Evolutionary conservation across 2,888 invertebrate species (phyloP).

Genomic region (Volucella zonaria): DNA sequence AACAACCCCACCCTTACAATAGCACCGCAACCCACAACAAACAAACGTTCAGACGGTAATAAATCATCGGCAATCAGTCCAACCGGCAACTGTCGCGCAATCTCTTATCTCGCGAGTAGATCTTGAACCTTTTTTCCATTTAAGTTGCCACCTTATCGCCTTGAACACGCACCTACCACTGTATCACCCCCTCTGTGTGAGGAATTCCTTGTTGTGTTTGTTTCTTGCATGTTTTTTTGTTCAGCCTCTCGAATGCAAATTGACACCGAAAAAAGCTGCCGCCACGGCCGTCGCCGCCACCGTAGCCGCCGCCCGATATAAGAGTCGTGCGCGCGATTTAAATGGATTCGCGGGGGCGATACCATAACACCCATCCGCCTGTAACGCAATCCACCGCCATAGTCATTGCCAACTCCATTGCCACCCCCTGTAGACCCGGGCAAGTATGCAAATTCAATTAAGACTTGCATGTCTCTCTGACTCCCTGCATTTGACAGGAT

Average conservation of each 20-base stretch:
- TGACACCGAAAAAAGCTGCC: slow-evolving; percentile 64
- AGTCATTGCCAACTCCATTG: background rate
- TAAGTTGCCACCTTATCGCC: slow-evolving; percentile 68
- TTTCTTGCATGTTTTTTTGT: slow-evolving; percentile 10
- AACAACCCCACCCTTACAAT: slow-evolving; percentile 38
- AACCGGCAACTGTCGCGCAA: slow-evolving; percentile 69
- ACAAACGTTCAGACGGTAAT: slow-evolving; percentile 62
- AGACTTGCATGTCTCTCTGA: slow-evolving; percentile 73
- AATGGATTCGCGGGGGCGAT: slow-evolving; percentile 71
- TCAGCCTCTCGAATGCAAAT: slow-evolving; percentile 61
- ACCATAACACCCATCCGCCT: slow-evolving; percentile 38
- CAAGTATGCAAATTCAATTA: slow-evolving; percentile 74
- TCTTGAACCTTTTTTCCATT: slow-evolving; percentile 72
- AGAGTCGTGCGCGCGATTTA: slow-evolving; percentile 55
- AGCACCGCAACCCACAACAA: slow-evolving; percentile 50
- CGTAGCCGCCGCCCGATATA: slow-evolving; percentile 31
- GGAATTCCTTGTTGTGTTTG: background rate
- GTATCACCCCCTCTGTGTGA: slow-evolving; percentile 19
- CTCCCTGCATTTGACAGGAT: slow-evolving; percentile 74
- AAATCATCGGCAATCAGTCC: slow-evolving; percentile 70
- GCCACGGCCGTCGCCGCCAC: slow-evolving; percentile 24
- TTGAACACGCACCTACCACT: slow-evolving; percentile 60
- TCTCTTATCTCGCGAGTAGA: slow-evolving; percentile 63
- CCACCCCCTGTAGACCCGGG: slow-evolving; percentile 11
- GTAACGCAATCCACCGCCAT: slow-evolving; percentile 12